Evolutionary conservation across 2,113 vertebrate genomes (phyloP).

Genomic region (Caranx melampygus): DNA sequence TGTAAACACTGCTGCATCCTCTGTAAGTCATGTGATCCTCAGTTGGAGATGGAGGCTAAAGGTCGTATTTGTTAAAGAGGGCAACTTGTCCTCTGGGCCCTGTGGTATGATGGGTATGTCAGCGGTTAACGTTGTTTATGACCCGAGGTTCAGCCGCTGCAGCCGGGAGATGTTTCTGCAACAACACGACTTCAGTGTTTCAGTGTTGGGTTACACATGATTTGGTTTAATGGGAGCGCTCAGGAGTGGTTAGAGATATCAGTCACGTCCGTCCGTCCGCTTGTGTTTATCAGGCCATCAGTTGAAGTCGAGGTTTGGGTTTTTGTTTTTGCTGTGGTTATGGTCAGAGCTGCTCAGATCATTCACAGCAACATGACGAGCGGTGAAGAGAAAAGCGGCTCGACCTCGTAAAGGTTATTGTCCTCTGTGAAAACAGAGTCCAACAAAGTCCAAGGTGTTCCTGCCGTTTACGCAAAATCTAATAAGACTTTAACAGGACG

Average conservation of each 20-base stretch:
- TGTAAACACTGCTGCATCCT: conserved; percentile 17
- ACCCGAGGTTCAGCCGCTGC: conserved; percentile 39
- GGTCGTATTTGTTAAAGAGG: conserved; percentile 56
- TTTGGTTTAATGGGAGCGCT: conserved; percentile 18
- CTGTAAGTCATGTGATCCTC: conserved; percentile 44
- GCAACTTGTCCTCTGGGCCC: conserved; percentile 49
- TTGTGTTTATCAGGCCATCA: not conserved
- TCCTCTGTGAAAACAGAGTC: conserved; percentile 7
- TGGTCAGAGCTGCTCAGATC: not conserved
- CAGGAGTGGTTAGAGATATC: not conserved
- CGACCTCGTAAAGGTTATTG: conserved; percentile 36
- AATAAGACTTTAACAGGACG: conserved; percentile 45
- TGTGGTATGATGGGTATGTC: conserved; percentile 61
- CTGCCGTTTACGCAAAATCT: conserved; percentile 17
- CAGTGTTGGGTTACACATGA: conserved; percentile 50
- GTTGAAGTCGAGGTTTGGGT: conserved; percentile 18
- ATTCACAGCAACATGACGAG: not conserved
- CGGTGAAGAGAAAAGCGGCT: not conserved
- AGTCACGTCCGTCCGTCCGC: not conserved
- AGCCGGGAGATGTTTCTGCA: conserved; percentile 41
- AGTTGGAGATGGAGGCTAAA: conserved; percentile 33
- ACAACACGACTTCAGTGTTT: conserved; percentile 43
- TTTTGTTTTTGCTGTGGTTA: conserved; percentile 1
- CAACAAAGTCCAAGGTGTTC: conserved; percentile 10
- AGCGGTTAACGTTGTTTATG: conserved; percentile 35